Base-by-base conservation (phyloP, 2,113 vertebrate species). In the Pomatorhinus ruficollis region DNA sequence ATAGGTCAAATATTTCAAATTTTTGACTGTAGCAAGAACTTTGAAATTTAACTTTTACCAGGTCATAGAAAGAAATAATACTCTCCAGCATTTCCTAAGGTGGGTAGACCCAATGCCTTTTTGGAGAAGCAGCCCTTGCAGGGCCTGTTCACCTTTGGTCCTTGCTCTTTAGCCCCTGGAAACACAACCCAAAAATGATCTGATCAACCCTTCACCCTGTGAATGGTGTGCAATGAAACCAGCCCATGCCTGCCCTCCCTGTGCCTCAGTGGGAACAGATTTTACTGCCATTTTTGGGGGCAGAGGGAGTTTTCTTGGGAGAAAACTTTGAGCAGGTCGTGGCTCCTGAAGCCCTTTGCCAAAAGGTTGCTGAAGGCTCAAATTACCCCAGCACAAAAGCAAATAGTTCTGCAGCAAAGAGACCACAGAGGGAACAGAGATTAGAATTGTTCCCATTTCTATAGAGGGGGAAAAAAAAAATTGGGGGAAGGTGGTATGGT, bases 121-220 rank as follows among this genome's bases (percentile, higher is more conserved):
- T 50, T 78, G 24, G 16, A 71, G 30, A 23, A 42, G 14, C 54
- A 50, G 56, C 18, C 20, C 12, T 37, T 6, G 6, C 18, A 30
- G 21, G 31, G 31, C 27, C 56, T 54, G 7, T 25, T 87, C 64
- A 54, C 30, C 47, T 74, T 70, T 61, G 35, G 11, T 45, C 42
- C 0, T 0, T 25, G n/a, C 44, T 84, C 33, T 35, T 77, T 16
- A 45, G 39, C 28, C 3, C 2, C 13, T 52, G 27, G 21, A 70
- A 84, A 75, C 2, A 13, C 9, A 45, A 9, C n/a, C 33, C 4
- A 1, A 31, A 63, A 70, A 15, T 12, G 3, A 40, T 17, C 22
- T 27, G 42, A 24, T 42, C n/a, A 69, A 18, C 37, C 45, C 21
- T 68, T 60, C 10, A 31, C 35, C 53, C 20, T 7, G 0, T 75